phyloP scores from a whole-genome alignment of 2,113 vertebrate genomes.

The Arizona elegans region DNA sequence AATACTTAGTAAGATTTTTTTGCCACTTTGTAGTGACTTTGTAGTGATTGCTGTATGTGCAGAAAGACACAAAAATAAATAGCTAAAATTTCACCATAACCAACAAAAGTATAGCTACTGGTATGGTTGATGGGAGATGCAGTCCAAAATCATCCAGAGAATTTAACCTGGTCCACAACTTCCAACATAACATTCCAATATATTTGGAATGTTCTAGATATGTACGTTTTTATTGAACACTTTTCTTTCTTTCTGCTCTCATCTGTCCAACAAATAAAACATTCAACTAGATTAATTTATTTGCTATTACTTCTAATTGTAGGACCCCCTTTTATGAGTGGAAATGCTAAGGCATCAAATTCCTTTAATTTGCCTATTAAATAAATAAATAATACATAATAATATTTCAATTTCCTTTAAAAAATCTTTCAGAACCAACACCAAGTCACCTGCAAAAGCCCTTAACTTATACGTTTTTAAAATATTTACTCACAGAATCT shows the following conservation, averaged over 20 bases:
- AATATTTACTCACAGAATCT: neutral
- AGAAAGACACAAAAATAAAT: neutral
- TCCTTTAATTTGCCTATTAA: too few relatives aligned
- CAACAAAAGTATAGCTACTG: too few relatives aligned
- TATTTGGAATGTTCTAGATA: neutral
- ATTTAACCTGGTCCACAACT: neutral
- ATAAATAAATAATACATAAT: too few relatives aligned
- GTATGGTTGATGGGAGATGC: neutral
- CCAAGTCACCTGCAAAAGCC: too few relatives aligned
- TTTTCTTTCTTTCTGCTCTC: neutral
- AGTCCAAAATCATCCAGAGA: neutral
- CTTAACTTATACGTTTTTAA: neutral
- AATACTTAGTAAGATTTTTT: neutral
- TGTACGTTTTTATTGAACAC: neutral
- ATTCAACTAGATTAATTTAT: neutral
- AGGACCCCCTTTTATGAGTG: neutral
- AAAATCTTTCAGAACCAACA: too few relatives aligned
- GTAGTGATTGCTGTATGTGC: neutral
- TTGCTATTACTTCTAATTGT: neutral
- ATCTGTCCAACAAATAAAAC: neutral
- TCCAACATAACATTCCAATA: neutral
- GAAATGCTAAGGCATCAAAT: neutral
- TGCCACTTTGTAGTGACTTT: neutral
- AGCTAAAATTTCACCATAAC: neutral
- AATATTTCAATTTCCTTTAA: too few relatives aligned